Conservation (phyloP, 2,888 invertebrate species). For the Neuroscelio doddi region DNA sequence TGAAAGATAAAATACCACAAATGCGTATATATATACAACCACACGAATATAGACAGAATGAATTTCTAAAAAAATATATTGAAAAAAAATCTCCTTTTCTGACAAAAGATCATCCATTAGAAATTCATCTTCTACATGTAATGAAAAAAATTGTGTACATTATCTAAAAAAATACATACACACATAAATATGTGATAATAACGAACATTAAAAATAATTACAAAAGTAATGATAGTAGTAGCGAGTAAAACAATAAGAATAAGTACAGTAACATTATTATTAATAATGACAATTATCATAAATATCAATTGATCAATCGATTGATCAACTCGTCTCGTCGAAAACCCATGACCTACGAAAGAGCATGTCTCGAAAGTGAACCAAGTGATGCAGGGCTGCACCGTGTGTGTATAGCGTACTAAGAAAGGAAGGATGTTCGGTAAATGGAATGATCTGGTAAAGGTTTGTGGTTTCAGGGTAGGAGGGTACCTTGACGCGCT, state of each 20-base stretch:
- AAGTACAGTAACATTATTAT: constrained; percentile 20
- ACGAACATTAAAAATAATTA: constrained; percentile 48
- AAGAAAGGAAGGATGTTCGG: constrained; percentile 1
- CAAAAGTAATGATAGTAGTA: constrained; percentile 51
- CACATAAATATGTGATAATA: constrained; percentile 43
- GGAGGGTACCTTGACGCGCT: constrained; percentile 96
- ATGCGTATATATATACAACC: constrained; percentile 28
- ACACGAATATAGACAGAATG: constrained; percentile 5
- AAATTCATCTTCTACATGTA: constrained; percentile 17
- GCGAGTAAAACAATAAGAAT: constrained; percentile 17
- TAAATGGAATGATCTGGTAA: constrained; percentile 32
- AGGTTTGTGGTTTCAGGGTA: constrained; percentile 54
- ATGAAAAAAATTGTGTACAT: constrained; percentile 39
- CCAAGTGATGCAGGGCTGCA: constrained; percentile 1
- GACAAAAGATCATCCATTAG: constrained; percentile 8
- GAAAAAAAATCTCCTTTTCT: background rate
- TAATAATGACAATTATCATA: constrained; percentile 12
- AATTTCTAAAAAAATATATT: constrained; percentile 2
- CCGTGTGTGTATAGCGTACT: too few species aligned
- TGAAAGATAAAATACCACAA: constrained; percentile 2
- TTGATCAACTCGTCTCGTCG: constrained; percentile 62
- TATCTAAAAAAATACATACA: constrained; percentile 49
- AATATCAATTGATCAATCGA: constrained; percentile 48
- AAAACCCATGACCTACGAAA: constrained; percentile 63
- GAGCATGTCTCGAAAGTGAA: constrained; percentile 41